Conservation (phyloP, 1,140 invertebrate genomes). For the Aphidius gifuensis region DNA sequence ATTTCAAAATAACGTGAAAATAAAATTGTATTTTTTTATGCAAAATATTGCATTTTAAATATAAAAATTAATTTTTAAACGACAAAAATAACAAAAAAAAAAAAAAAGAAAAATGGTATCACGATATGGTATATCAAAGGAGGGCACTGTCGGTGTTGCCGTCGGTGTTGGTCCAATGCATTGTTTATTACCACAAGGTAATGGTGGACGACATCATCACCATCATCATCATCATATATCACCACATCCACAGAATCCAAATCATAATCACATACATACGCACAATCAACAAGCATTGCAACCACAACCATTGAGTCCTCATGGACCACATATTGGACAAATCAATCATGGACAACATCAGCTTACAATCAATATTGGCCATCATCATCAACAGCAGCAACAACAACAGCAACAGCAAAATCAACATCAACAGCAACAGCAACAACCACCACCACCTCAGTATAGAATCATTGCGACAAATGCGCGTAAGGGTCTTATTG, state of each 20-base stretch:
- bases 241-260: slow-evolving; percentile 45
- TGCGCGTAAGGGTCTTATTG: slow-evolving; percentile 37
- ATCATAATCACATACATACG: slow-evolving; percentile 47
- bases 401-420: slow-evolving; percentile 39
- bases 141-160: slow-evolving; percentile 46
- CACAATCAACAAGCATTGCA: slow-evolving; percentile 42
- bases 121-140: slow-evolving; percentile 47
- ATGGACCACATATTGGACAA: slow-evolving; percentile 41
- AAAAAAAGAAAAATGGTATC: slow-evolving; percentile 41
- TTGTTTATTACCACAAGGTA: slow-evolving; percentile 46
- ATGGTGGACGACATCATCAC: slow-evolving; percentile 37
- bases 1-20: not conserved
- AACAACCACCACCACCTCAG: slow-evolving; percentile 35
- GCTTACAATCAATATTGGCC: slow-evolving; percentile 44
- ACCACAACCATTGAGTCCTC: slow-evolving; percentile 43
- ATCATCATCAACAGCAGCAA: slow-evolving; percentile 42
- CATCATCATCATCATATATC: slow-evolving; percentile 25
- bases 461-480: slow-evolving; percentile 46
- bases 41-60: not conserved
- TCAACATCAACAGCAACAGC: slow-evolving; percentile 28
- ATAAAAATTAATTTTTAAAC: not conserved
- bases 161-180: slow-evolving; percentile 46
- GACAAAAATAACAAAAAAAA: not conserved
- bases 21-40: slow-evolving; percentile 1
- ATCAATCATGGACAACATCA: slow-evolving; percentile 44